Conservation (phyloP, 2,797 vertebrate genomes). For the Molossus molossus region DNA sequence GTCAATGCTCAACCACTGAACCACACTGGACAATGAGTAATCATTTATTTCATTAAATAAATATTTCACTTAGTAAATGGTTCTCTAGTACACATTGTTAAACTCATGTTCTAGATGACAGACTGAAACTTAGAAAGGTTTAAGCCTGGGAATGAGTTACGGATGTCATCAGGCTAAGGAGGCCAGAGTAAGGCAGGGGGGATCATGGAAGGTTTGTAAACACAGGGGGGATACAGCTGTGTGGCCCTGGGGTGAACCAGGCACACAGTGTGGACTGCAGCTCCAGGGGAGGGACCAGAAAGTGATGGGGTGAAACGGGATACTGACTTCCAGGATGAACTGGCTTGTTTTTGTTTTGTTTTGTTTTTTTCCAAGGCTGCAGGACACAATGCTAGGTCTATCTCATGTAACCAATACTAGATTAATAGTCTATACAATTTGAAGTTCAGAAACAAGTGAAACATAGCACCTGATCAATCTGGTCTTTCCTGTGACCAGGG, state of each 20-base stretch:
- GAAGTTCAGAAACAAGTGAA: not conserved
- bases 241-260: no score
- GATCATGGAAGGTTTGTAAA: not conserved
- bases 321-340: not conserved
- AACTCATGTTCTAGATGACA: not conserved
- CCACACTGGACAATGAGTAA: not conserved
- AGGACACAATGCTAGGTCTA: not conserved
- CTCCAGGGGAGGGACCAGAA: not conserved
- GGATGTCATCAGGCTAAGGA: not conserved
- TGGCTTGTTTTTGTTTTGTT: not conserved
- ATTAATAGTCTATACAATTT: not conserved
- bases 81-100: not conserved
- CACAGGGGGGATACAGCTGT: not conserved
- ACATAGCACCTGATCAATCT: not conserved
- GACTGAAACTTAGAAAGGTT: not conserved
- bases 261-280: no score
- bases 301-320: not conserved
- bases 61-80: constrained; percentile 7
- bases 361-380: not conserved
- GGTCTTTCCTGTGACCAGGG: not conserved
- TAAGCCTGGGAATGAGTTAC: not conserved
- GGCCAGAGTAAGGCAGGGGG: not conserved
- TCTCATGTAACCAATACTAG: not conserved
- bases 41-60: not conserved
- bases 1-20: no score